Evolutionary conservation across 2,888 invertebrate genomes (phyloP).

Genomic region (Drosophila conformis): DNA sequence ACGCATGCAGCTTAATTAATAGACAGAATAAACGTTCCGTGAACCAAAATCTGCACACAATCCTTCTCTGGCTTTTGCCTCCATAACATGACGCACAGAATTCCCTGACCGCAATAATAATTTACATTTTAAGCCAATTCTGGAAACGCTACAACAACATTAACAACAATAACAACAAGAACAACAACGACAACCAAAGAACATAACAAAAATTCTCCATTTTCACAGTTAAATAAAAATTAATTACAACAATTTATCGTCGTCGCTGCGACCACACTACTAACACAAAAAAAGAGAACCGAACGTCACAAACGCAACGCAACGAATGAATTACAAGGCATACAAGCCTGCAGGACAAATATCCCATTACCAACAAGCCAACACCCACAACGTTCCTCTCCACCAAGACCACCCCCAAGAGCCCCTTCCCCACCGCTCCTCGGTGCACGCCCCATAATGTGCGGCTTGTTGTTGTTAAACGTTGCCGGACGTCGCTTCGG

Average conservation of each 20-base stretch:
- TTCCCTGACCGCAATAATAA: constrained; percentile 78
- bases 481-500: constrained; percentile 51
- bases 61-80: constrained; percentile 37
- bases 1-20: constrained; percentile 75
- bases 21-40: constrained; percentile 69
- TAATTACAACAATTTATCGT: constrained; percentile 83
- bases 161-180: background rate
- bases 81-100: constrained; percentile 62
- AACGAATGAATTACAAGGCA: constrained; percentile 77
- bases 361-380: constrained; percentile 21
- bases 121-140: constrained; percentile 83
- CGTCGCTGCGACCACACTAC: constrained; percentile 51
- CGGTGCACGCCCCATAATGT: constrained; percentile 56
- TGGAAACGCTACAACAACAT: constrained; percentile 60
- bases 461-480: constrained; percentile 77
- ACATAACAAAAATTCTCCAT: constrained; percentile 61
- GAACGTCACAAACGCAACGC: constrained; percentile 58
- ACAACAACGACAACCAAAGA: constrained; percentile 9
- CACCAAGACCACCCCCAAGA: background rate
- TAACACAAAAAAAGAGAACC: constrained; percentile 29
- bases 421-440: background rate
- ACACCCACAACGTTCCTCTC: constrained; percentile 1
- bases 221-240: constrained; percentile 83
- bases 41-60: constrained; percentile 56
- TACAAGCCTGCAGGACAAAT: constrained; percentile 69